phyloP scores from a whole-genome alignment of 2,113 vertebrate species.

The Mobula birostris region DNA sequence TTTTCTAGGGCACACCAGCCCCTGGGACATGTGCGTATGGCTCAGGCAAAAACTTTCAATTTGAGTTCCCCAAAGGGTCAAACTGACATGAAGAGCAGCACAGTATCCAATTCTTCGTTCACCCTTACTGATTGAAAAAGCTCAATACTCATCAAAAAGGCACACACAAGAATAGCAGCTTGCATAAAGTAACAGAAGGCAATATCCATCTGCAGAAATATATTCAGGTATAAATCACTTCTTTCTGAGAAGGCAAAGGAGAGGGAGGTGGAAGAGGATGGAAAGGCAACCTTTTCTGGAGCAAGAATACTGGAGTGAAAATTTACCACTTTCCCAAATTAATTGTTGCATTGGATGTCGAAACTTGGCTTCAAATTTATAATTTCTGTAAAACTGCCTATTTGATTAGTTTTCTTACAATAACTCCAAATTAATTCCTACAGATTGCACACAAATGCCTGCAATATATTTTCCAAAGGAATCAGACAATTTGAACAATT shows the following conservation, averaged over 20 bases:
- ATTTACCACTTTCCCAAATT: not conserved
- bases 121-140: not conserved
- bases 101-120: not conserved
- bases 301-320: not conserved
- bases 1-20: not conserved
- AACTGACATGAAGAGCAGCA: not conserved
- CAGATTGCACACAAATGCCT: not conserved
- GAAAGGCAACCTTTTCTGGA: not conserved
- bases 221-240: not conserved
- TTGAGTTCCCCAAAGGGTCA: not conserved
- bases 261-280: not conserved
- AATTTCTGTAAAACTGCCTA: not conserved
- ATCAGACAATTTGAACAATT: not conserved
- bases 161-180: not conserved
- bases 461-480: not conserved
- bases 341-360: not conserved
- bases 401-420: not conserved
- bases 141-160: not conserved
- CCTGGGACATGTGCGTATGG: not conserved
- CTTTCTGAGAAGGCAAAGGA: not conserved
- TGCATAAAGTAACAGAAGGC: not conserved
- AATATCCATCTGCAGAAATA: not conserved
- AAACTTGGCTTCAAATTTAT: not conserved
- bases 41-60: constrained; percentile 20
- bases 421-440: not conserved